Conservation (phyloP, 2,797 vertebrate species). For the Cryptoprocta ferox region DNA sequence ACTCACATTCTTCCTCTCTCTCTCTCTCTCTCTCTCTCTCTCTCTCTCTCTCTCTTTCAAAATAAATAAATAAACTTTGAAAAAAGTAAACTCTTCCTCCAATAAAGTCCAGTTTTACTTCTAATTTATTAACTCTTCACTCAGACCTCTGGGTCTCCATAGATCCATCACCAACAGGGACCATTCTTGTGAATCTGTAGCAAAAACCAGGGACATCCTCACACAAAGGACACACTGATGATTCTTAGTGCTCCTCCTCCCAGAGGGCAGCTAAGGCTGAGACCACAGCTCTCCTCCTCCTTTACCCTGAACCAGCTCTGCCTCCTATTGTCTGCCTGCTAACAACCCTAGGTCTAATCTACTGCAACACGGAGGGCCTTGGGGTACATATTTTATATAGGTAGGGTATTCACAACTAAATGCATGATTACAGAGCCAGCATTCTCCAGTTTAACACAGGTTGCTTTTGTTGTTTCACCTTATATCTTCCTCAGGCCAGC, state of each 20-base stretch:
- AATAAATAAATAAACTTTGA: too few species aligned
- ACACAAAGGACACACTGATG: neutral
- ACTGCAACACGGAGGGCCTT: neutral
- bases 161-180: neutral
- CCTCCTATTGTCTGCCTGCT: neutral
- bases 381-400: accelerated
- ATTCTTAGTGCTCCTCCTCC: neutral
- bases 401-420: neutral
- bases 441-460: neutral
- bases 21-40: too few species aligned
- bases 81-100: neutral
- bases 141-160: neutral
- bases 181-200: neutral
- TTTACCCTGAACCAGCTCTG: neutral
- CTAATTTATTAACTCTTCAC: neutral
- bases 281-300: neutral
- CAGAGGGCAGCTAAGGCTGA: accelerated
- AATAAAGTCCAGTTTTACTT: neutral
- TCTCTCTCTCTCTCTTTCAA: too few species aligned
- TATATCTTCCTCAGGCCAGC: neutral
- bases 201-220: neutral
- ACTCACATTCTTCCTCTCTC: too few species aligned
- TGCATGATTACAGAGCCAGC: neutral
- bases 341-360: neutral
- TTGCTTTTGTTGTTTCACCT: neutral